Evolutionary conservation across 2,113 vertebrate species (phyloP), one percentile per base, ranked within the genome.

Genomic region (Polyodon spathula): DNA sequence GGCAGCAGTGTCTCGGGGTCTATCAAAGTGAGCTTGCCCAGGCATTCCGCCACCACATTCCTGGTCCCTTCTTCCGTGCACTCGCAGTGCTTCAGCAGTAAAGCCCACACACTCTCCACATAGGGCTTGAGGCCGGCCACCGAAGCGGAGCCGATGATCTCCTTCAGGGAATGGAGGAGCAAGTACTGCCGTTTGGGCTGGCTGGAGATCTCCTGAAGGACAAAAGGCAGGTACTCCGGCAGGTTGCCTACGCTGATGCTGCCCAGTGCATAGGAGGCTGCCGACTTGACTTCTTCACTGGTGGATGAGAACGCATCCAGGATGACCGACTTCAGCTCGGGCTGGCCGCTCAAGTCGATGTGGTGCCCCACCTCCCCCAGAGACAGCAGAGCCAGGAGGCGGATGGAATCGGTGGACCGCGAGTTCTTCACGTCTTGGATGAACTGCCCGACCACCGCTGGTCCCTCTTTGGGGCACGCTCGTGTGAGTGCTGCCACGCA

Each of bases 371-470:
- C 96, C 79, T 97, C 95, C 44, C 96, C 96, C 69, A 98, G 81
- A 66, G 96, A 97, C 61, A 98, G 92, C 62, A 98, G 82, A 66
- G 96, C 93, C 65, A 97, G 78, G 63, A 98, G 90, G 9, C 95
- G 83, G 78, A 98, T 98, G 63, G 95, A 97, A 88, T 98, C 96
- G 5, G 95, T 98, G 67, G 95, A 97, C 69, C 95, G 88, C 0
- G 94, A 97, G 84, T 98, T 98, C 86, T 97, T 98, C 76, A 98
- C 96, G 2, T 98, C 96, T 80, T 97, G 96, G 76, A 98, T 98
- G 79, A 98, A 98, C 77, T 98, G 96, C 66, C 93, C 93, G 56
- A 98, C 96, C 27, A 98, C 96, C 2, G 95, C 96, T 0, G 95
- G 96, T 2, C 95, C 96, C 71, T 98, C 93, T 63, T 88, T 90